These are phyloP conservation scores for Tenthredo distinguenda DNA, from an alignment of 2,888 invertebrate genomes.

Conservation along the genomic window DNA sequence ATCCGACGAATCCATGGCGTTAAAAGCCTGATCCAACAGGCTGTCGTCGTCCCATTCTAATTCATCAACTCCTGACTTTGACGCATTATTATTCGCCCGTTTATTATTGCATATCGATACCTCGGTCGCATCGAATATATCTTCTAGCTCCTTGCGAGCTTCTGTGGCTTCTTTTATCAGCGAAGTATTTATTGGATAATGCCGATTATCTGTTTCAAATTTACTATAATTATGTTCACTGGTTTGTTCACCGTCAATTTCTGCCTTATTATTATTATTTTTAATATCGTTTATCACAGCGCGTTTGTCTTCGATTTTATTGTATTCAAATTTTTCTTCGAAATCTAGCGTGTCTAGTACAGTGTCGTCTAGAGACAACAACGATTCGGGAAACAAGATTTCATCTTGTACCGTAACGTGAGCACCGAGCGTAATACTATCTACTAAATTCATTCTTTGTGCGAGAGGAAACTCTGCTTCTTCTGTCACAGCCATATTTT, in stretches of 20 bases:
- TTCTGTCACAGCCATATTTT: conserved; percentile 16
- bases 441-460: not conserved
- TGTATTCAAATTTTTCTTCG: conserved; percentile 13
- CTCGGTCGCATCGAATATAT: not conserved
- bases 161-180: not conserved
- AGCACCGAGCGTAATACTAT: not conserved
- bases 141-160: not conserved
- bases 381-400: conserved; percentile 21
- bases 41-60: conserved; percentile 33
- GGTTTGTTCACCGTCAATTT: not conserved
- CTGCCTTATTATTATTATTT: not conserved
- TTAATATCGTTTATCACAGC: not conserved
- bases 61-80: not conserved
- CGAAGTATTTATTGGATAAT: not conserved
- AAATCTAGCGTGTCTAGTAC: conserved; percentile 14
- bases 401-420: not conserved
- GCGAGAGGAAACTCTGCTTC: conserved; percentile 14
- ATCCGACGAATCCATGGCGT: not conserved
- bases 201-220: not conserved
- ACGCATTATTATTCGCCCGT: not conserved
- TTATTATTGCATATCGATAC: not conserved
- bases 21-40: conserved; percentile 22
- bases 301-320: not conserved
- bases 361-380: conserved; percentile 32
- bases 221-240: conserved; percentile 36